Evolutionary conservation across 1,140 invertebrate genomes (phyloP), one percentile per base, ranked within the genome.

Genomic region (Conopomorpha cramerella): DNA sequence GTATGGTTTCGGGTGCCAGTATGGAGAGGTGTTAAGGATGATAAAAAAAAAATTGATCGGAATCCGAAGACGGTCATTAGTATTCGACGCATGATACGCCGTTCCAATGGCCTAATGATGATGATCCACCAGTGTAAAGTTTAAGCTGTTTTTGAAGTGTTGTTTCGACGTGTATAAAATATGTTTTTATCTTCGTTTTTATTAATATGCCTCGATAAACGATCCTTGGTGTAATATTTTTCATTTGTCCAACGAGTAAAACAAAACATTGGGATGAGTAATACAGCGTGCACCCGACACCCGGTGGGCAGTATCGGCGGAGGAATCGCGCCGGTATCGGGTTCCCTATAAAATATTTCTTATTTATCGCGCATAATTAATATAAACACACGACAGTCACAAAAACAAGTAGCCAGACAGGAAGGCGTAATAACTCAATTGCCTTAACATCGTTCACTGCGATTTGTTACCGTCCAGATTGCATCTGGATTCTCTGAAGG

Each of bases 341-440:
- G 56, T 74, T 74, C 51, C 62, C 65, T 53, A 64, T 71, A 66
- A 68, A 74, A 70, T 73, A 70, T 73, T 66, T 71, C 70, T 74
- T 71, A 74, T 71, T 74, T 74, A 74, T 74, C 46, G 57, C 38
- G 41, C 43, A 46, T 74, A 74, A 74, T 71, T 71, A 74, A 74
- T 74, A 66, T 67, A 73, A 70, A 74, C 66, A 73, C 56, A 62
- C 55, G 48, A 51, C 49, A 56, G 52, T 51, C 46, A 71, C 64
- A 71, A 71, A 72, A 74, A 74, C 70, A 71, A 74, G 70, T 70
- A 71, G 66, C 66, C 56, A 47, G 67, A 68, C 70, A 74, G 70
- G 70, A 74, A 74, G 65, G 60, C 62, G 56, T 70, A 70, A 71
- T 71, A 71, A 74, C 70, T 74, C 70, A 74, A 74, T 74, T 61